Evolutionary conservation across 2,888 invertebrate species (phyloP).

Genomic region (Oxytorus armatus): DNA sequence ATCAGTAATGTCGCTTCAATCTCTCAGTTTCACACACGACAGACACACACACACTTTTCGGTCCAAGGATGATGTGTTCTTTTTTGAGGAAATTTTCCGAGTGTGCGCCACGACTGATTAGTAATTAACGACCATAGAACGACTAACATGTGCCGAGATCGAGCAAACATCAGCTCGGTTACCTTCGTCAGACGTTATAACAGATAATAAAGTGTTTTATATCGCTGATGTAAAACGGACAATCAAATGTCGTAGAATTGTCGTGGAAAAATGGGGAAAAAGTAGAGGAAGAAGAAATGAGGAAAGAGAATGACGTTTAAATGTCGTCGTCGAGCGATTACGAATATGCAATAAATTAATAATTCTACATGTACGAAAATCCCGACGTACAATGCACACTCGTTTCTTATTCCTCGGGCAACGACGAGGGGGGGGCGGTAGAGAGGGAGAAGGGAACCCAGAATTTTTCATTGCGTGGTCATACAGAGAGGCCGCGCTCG

Average conservation of each 20-base stretch:
- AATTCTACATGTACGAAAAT: slow-evolving; percentile 72
- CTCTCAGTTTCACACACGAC: slow-evolving; percentile 30
- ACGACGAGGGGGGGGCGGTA: neutral
- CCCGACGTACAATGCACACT: slow-evolving; percentile 61
- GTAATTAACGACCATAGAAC: slow-evolving; percentile 52
- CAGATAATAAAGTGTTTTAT: neutral
- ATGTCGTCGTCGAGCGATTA: slow-evolving; percentile 34
- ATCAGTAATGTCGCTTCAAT: slow-evolving; percentile 57
- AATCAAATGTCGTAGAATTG: neutral
- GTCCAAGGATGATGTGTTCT: slow-evolving; percentile 60
- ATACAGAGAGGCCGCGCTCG: slow-evolving; percentile 73
- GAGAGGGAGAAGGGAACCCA: slow-evolving; percentile 35
- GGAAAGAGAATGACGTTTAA: slow-evolving; percentile 17
- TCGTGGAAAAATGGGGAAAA: neutral
- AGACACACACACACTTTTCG: slow-evolving; percentile 38
- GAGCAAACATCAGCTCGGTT: slow-evolving; percentile 50
- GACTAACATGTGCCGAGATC: slow-evolving; percentile 42
- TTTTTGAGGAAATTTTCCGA: slow-evolving; percentile 57
- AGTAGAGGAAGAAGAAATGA: neutral
- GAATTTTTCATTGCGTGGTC: slow-evolving; percentile 80
- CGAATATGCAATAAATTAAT: slow-evolving; percentile 67
- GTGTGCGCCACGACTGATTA: slow-evolving; percentile 35
- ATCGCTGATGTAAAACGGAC: slow-evolving; percentile 49
- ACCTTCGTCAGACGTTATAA: neutral
- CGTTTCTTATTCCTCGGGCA: neutral